Percentiles rank a stretch among this genome's conserved stretches.
Evolutionary conservation across 2,113 vertebrate genomes (phyloP).

Genomic region (Theristicus caerulescens): DNA sequence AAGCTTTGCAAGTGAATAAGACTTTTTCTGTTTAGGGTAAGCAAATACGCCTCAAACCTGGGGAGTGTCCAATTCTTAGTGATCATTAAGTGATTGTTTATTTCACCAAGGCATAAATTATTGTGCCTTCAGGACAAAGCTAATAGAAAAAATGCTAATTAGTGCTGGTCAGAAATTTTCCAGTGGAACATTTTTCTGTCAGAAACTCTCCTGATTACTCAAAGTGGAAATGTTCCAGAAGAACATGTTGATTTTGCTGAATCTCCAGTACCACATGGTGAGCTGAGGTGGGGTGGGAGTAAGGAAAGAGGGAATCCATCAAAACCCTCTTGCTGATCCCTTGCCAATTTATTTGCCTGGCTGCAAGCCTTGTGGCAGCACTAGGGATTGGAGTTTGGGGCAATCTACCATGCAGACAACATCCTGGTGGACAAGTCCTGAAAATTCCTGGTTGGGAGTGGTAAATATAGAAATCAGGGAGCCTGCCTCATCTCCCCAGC

Average conservation of each 20-base stretch:
- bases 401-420: neutral
- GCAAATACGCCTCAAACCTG: slow-evolving; percentile 20
- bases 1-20: neutral
- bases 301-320: neutral
- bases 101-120: slow-evolving; percentile 43
- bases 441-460: neutral
- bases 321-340: neutral
- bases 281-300: neutral
- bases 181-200: slow-evolving; percentile 54
- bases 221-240: slow-evolving; percentile 40
- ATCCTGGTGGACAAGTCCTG: neutral
- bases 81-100: slow-evolving; percentile 35
- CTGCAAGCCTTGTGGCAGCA: neutral
- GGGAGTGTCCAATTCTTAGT: slow-evolving; percentile 34
- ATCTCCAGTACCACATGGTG: neutral
- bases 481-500: neutral
- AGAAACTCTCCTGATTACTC: slow-evolving; percentile 32
- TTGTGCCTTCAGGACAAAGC: slow-evolving; percentile 51
- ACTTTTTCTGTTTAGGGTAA: slow-evolving; percentile 31
- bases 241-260: neutral
- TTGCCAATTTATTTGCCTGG: neutral
- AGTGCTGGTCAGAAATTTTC: slow-evolving; percentile 39
- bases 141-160: slow-evolving; percentile 67
- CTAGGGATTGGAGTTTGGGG: neutral
- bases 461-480: neutral